These are phyloP conservation scores for Actinernus sp. DNA, from an alignment of 92 coral and sea anemone genomes.

Conservation along the genomic window DNA sequence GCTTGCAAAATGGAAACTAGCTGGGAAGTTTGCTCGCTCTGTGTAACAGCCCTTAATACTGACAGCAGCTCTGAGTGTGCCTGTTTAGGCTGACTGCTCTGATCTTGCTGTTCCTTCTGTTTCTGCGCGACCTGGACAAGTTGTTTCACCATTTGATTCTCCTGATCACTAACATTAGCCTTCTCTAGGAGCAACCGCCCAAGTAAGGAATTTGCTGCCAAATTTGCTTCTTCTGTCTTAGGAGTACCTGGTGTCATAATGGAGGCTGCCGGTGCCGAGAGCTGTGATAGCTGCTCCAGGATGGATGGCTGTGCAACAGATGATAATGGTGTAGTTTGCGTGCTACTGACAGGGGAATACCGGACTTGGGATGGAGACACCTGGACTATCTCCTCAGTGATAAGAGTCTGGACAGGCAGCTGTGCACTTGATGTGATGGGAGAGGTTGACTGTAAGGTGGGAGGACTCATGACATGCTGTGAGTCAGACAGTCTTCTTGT, in stretches of 20 bases:
- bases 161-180: background rate
- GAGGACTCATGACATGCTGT: slow-evolving; percentile 14
- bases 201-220: slow-evolving; percentile 17
- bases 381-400: background rate
- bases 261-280: background rate
- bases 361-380: background rate
- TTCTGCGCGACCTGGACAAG: slow-evolving; percentile 25
- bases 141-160: slow-evolving; percentile 19
- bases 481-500: slow-evolving; percentile 70
- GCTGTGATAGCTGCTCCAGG: background rate
- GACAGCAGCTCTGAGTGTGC: slow-evolving; percentile 1
- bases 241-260: background rate
- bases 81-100: slow-evolving; percentile 29
- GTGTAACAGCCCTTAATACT: background rate
- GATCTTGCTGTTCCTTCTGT: slow-evolving; percentile 8
- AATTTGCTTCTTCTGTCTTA: background rate
- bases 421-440: background rate
- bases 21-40: background rate
- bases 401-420: background rate
- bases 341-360: background rate
- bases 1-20: background rate
- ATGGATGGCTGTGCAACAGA: background rate
- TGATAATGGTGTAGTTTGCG: background rate
- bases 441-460: slow-evolving; percentile 7
- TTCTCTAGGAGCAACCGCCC: slow-evolving; percentile 16